These are phyloP conservation scores for Alca torda DNA, from an alignment of 2,797 vertebrate species.

Conservation along the genomic window DNA sequence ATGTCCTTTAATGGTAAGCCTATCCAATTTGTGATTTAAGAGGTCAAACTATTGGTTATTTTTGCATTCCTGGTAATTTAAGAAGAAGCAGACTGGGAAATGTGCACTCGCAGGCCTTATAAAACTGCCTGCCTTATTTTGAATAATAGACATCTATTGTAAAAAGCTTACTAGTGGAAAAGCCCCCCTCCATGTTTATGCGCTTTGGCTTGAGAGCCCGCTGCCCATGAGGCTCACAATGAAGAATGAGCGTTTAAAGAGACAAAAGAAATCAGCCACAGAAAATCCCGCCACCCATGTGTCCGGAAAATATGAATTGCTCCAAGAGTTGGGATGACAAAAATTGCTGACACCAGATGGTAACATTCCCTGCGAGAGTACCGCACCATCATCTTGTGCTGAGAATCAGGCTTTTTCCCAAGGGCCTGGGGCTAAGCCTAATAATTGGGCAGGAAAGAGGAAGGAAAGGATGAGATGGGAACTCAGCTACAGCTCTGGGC, in stretches of 20 bases:
- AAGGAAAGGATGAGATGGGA: not conserved
- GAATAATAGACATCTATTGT: constrained; percentile 72
- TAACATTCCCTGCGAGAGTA: not conserved
- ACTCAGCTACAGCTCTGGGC: not conserved
- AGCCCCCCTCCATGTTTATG: constrained; percentile 30
- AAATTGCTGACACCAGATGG: constrained; percentile 49
- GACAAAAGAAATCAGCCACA: constrained; percentile 29
- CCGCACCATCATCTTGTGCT: not conserved
- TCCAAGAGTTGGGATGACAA: not conserved
- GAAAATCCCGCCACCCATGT: constrained; percentile 49
- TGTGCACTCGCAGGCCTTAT: constrained; percentile 68
- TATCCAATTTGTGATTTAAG: constrained; percentile 82
- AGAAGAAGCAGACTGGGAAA: constrained; percentile 74
- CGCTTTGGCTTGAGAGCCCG: not conserved
- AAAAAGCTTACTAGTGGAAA: constrained; percentile 55
- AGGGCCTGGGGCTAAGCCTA: not conserved
- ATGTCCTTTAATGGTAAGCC: constrained; percentile 74
- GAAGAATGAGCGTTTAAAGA: constrained; percentile 27
- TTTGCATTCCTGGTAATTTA: constrained; percentile 80
- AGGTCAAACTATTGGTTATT: constrained; percentile 80
- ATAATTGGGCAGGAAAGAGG: not conserved
- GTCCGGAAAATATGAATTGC: constrained; percentile 44
- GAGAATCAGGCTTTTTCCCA: not conserved
- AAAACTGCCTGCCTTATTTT: constrained; percentile 75
- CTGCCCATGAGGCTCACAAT: constrained; percentile 48